Evolutionary conservation across 2,113 vertebrate species (phyloP).

Genomic region (Laticauda colubrina): DNA sequence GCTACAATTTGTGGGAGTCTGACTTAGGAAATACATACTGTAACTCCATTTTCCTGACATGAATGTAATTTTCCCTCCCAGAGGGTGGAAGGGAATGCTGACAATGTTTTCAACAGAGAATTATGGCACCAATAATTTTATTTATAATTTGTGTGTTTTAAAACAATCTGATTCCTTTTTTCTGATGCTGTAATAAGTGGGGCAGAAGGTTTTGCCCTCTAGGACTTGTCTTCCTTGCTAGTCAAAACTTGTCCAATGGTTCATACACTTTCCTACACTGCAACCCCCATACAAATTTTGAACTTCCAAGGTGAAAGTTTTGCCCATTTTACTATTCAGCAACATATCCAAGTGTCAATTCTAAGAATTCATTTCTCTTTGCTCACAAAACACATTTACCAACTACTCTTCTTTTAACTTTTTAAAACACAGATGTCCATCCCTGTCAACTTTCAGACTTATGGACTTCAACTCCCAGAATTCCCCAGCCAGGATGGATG

Average conservation of each 20-base stretch:
- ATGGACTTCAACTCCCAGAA: not conserved
- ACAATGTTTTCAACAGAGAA: conserved; percentile 62
- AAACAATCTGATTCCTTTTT: conserved; percentile 53
- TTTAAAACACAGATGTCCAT: conserved; percentile 11
- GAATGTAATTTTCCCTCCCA: conserved; percentile 60
- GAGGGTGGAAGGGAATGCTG: conserved; percentile 45
- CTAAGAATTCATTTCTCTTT: not conserved
- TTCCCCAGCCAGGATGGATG: not conserved
- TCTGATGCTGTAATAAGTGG: conserved; percentile 43
- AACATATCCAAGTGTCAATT: not conserved
- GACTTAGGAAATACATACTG: not conserved
- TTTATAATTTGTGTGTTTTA: conserved; percentile 61
- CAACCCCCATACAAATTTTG: not conserved
- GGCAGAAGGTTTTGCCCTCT: conserved; percentile 14
- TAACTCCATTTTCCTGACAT: conserved; percentile 49
- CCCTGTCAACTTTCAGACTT: not conserved
- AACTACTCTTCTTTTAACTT: conserved; percentile 30
- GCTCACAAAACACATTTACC: not conserved
- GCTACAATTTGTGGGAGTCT: not conserved
- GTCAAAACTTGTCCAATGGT: not conserved
- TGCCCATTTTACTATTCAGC: not conserved
- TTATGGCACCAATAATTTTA: conserved; percentile 60
- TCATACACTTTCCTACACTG: not conserved
- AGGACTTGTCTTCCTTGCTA: conserved; percentile 31
- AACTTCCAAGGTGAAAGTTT: not conserved